These are phyloP conservation scores for Drosophila murphyi DNA, from an alignment of 1,140 invertebrate genomes.

Conservation along the genomic window DNA sequence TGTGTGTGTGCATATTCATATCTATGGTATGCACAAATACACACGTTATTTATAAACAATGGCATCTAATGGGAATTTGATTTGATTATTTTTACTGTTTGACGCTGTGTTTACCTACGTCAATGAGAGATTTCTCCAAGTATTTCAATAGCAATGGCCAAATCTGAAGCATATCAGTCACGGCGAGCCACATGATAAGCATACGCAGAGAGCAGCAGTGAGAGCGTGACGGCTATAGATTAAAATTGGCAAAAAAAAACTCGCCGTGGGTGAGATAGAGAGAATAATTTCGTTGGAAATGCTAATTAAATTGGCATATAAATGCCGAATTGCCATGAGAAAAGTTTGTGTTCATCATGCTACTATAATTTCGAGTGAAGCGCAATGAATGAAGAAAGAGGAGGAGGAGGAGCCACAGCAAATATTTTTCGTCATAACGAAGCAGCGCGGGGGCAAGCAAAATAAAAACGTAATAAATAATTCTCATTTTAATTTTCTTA, in stretches of 20 bases:
- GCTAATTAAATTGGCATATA: constrained; percentile 77
- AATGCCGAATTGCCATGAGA: constrained; percentile 58
- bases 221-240: not conserved
- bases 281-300: constrained; percentile 69
- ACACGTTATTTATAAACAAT: constrained; percentile 28
- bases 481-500: constrained; percentile 81
- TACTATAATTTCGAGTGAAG: constrained; percentile 53
- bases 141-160: constrained; percentile 26
- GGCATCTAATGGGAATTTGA: constrained; percentile 38
- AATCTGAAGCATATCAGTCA: constrained; percentile 67
- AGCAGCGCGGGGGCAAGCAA: constrained; percentile 13
- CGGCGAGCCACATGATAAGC: constrained; percentile 54
- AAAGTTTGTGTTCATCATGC: constrained; percentile 50
- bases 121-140: constrained; percentile 50
- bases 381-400: constrained; percentile 51
- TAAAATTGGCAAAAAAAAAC: constrained; percentile 15
- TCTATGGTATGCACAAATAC: not conserved
- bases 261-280: constrained; percentile 24
- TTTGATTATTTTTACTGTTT: constrained; percentile 44
- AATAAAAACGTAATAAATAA: constrained; percentile 78
- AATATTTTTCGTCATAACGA: constrained; percentile 41
- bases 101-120: constrained; percentile 30
- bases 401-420: not conserved
- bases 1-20: constrained; percentile 1
- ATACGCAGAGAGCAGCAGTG: not conserved